Base-by-base conservation (phyloP, 2,113 vertebrate genomes). In the Oncorhynchus keta region DNA sequence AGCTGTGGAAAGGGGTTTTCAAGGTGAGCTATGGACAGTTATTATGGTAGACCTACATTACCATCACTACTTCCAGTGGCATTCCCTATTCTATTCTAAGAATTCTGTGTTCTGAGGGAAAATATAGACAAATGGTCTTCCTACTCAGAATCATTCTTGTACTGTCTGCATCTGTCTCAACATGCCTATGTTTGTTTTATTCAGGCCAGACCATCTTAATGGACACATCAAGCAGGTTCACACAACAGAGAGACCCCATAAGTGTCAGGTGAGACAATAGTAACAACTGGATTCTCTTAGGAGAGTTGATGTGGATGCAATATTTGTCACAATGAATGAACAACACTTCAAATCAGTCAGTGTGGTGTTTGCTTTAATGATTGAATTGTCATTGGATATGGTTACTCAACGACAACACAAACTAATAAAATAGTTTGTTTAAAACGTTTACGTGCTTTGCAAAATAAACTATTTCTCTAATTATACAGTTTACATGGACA, bases 141-240 rank as follows among this genome's bases (percentile, higher is more conserved):
- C 20, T 20, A 68, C 3, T 68, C 67, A 68, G 26, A 22, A 8
- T 39, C 1, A 35, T 16, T 65, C 13, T 16, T 68, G 32, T 32
- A 22, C 22, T 22, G 26, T 30, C 28, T 13, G 65, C 2, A 67
- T 30, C 20, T 9, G 66, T 74, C 24, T 64, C 24, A 30, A 20
- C 70, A 14, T 39, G 51, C 7, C 9, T 66, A 14, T 68, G 68
- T 87, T 81, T 86, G 79, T 81, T 67, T 76, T 78, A 81, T 90
- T 65, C 89, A 99, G 98, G 93, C 98, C 98, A 35, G 98, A 99
- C 87, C 98, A 99, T 85, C 93, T 99, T 88, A 99, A 99, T 5
- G 97, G 97, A 93, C 98, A 99, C 86, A 98, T 99, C 92, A 99
- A 99, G 91, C 97, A 99, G 92, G 97, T 99, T 91, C 97, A 99